Conservation (phyloP, 2,888 invertebrate genomes). For the Spialia ferax region DNA sequence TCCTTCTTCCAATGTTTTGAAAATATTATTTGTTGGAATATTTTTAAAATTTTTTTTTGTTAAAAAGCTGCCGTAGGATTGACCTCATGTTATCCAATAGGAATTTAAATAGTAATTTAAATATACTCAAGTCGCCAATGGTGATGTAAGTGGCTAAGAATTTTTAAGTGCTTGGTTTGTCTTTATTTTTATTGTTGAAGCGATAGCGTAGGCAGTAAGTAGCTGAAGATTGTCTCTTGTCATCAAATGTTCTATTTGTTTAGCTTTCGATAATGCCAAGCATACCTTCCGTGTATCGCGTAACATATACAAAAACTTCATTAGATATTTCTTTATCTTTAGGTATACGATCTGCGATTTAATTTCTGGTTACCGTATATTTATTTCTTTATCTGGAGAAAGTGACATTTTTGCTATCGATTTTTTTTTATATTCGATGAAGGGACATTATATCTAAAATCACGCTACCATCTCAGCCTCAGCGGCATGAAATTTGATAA, state of each 20-base stretch:
- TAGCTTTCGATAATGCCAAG: constrained; percentile 21
- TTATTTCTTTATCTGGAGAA: no score
- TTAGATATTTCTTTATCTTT: neutral
- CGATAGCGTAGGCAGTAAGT: constrained; percentile 63
- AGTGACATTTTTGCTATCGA: no score
- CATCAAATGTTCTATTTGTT: constrained; percentile 24
- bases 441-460: no score
- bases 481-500: no score
- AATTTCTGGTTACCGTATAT: no score
- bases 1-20: neutral
- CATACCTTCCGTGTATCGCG: neutral
- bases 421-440: no score
- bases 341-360: neutral
- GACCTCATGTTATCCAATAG: constrained; percentile 10
- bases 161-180: constrained; percentile 26
- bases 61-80: neutral
- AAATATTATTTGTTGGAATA: neutral
- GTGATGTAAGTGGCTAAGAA: constrained; percentile 32
- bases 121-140: constrained; percentile 22
- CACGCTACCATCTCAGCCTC: no score
- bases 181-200: constrained; percentile 47
- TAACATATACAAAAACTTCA: neutral
- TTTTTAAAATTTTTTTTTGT: neutral
- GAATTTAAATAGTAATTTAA: constrained; percentile 17
- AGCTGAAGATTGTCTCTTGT: constrained; percentile 47